Evolutionary conservation across 2,888 invertebrate species (phyloP).

Genomic region (Cotesia congregata): DNA sequence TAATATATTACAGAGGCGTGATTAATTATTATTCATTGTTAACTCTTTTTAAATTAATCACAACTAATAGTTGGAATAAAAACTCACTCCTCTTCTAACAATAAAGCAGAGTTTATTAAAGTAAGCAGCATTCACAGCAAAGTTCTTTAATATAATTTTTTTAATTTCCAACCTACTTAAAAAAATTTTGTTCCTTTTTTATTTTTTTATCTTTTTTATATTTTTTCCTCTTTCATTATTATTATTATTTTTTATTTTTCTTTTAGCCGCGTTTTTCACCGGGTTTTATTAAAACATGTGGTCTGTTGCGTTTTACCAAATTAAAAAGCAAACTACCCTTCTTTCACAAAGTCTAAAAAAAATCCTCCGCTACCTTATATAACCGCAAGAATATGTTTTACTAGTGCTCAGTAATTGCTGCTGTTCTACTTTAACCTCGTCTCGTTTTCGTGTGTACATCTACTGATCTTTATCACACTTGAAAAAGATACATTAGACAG

Average conservation of each 20-base stretch:
- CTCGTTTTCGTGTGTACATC: not conserved
- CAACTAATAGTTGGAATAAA: not conserved
- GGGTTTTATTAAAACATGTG: conserved; percentile 65
- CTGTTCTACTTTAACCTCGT: not conserved
- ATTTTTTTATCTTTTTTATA: not conserved
- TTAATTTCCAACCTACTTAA: not conserved
- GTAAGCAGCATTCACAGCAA: conserved; percentile 18
- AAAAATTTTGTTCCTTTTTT: not conserved
- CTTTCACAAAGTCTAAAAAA: not conserved
- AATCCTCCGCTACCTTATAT: not conserved
- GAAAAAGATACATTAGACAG: not conserved
- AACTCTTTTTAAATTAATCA: conserved; percentile 5
- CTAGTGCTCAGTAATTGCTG: not conserved
- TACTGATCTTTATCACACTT: not conserved
- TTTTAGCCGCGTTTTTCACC: conserved; percentile 33
- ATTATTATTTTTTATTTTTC: conserved; percentile 6
- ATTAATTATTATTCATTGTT: not conserved
- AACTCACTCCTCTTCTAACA: not conserved
- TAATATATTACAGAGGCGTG: no score
- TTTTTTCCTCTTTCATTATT: no score
- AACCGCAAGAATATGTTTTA: not conserved
- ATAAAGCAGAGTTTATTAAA: conserved; percentile 23
- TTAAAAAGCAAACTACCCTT: conserved; percentile 64
- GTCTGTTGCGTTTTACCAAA: conserved; percentile 50
- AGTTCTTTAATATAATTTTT: not conserved